Conservation (phyloP, 2,888 invertebrate genomes). For the Melipona beecheii region DNA sequence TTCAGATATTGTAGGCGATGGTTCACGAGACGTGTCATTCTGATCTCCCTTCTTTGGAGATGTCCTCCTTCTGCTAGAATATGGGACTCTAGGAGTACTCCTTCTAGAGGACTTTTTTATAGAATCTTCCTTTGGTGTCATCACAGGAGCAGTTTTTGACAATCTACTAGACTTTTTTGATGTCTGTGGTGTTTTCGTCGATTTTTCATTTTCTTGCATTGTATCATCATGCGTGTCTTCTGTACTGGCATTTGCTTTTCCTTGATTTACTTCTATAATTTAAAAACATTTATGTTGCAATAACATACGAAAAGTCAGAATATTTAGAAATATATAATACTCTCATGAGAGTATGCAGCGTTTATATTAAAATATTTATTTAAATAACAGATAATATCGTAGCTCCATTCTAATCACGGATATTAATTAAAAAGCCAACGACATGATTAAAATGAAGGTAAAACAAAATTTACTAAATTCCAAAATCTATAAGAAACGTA, state of each 20-base stretch:
- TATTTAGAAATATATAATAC: background rate
- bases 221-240: conserved; percentile 66
- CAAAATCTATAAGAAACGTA: conserved; percentile 2
- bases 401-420: background rate
- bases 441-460: background rate
- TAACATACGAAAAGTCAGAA: background rate
- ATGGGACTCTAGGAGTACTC: conserved; percentile 59
- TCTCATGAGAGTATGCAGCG: background rate
- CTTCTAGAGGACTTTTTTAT: conserved; percentile 61
- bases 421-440: background rate
- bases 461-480: background rate
- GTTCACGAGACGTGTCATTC: conserved; percentile 56
- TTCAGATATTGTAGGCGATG: conserved; percentile 54
- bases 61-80: conserved; percentile 47
- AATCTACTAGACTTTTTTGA: conserved; percentile 78
- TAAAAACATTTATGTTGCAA: background rate
- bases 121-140: conserved; percentile 66
- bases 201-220: conserved; percentile 70
- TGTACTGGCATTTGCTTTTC: conserved; percentile 49
- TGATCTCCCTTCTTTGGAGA: conserved; percentile 64
- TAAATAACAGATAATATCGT: background rate
- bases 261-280: conserved; percentile 43
- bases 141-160: conserved; percentile 71
- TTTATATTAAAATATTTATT: background rate
- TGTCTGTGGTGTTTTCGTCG: conserved; percentile 66